Base-by-base conservation (phyloP, 2,888 invertebrate species). In the Dolichopus griseipennis region DNA sequence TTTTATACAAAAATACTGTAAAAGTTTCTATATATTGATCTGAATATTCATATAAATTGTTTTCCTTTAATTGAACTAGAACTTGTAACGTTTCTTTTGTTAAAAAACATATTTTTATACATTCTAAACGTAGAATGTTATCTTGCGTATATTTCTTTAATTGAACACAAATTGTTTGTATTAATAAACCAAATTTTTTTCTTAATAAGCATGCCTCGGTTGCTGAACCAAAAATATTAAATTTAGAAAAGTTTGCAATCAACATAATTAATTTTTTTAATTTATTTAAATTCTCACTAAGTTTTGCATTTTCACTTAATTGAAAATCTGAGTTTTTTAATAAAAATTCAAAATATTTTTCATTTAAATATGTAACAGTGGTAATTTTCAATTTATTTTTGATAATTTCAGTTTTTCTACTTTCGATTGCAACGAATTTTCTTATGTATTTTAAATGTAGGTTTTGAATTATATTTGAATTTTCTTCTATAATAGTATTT, bases 121-220 rank as follows among this genome's bases (percentile, higher is more conserved):
- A 20, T 20, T 9, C 62, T 22, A 62, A 12, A 22, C 22, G 21
- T 12, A 22, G 3, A 62, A 62, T 20, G 12, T 21, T 21, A 1
- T 22, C 7, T 6, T 10, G 7, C 22, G 21, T 10, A 62, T 9
- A 12, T 2, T 20, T 15, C 3, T 21, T 22, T 22, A 62, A 8
- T 7, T 62, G 62, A 22, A 6, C 9, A 21, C 22, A 21, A 34
- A 64, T 64, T 34, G n/a, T 2, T 15, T 64, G 33, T 18, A 64
- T 34, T n/a, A 64, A 34, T 34, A 64, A 34, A 18, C 34, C 18
- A 64, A 64, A 34, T 64, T 64, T 64, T 34, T 64, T 64, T 62
- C 22, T 62, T 22, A 62, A 22, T 10, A 18, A 18, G 8, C 62
- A 62, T 21, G 22, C 22, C 22, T 62, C 62, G 1, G 62, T 62